Percentiles rank a stretch among this genome's conserved stretches.
These are phyloP conservation scores for Syncerus caffer DNA, from an alignment of 2,797 vertebrate species.

Conservation along the genomic window DNA sequence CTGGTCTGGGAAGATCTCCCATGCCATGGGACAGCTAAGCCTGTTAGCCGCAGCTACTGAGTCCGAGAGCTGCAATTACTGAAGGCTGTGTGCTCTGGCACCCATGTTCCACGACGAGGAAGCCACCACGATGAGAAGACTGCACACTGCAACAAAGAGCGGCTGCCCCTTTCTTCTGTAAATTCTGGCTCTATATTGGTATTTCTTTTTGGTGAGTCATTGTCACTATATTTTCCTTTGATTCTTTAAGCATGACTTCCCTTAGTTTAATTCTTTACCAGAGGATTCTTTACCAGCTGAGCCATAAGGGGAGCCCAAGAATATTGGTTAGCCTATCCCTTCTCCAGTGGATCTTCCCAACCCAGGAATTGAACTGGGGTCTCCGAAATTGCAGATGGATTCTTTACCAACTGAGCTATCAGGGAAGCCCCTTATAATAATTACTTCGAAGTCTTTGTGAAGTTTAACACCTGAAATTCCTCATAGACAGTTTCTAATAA, in stretches of 20 bases:
- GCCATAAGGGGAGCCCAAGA: not conserved
- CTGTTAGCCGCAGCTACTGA: not conserved
- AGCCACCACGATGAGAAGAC: not conserved
- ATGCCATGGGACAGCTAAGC: not conserved
- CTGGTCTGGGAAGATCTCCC: not conserved
- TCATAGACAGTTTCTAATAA: not conserved
- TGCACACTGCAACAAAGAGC: fast-evolving
- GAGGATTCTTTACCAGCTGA: not conserved
- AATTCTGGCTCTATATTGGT: not conserved
- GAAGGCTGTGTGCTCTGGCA: not conserved
- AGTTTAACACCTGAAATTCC: not conserved
- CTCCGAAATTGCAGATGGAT: not conserved
- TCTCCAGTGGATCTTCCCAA: not conserved
- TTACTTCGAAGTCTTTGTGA: not conserved
- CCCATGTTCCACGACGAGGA: not conserved
- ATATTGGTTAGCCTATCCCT: not conserved
- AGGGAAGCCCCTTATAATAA: not conserved
- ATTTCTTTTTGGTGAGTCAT: not conserved
- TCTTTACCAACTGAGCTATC: not conserved
- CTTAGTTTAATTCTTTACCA: not conserved
- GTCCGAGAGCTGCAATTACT: not conserved
- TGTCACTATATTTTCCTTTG: not conserved
- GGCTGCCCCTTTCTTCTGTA: not conserved
- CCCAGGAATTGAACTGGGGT: not conserved
- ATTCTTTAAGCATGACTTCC: not conserved